Base-by-base conservation (phyloP, 2,113 vertebrate species). In the Tringa solitaria region DNA sequence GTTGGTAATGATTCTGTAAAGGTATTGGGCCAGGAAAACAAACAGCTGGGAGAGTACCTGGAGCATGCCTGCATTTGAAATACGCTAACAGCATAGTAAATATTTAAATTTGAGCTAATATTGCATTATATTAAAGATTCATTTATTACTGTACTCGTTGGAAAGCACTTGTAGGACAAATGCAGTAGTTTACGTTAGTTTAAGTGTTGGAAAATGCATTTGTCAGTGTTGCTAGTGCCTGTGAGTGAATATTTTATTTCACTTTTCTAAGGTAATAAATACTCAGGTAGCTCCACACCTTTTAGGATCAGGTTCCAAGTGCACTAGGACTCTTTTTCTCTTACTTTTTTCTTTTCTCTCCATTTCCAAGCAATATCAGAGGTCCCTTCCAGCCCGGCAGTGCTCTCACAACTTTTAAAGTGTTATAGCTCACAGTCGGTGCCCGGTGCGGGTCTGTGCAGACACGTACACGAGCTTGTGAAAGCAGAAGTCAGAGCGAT, bases 391-490 rank as follows among this genome's bases (percentile, higher is more conserved):
- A 46, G 27, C 60, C 65, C 48, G 28, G 14, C 59, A 67, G n/a
- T 8, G 2, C 24, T 45, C 21, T 37, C 23, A 8, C 12, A 32
- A 2, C 10, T 41, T n/a, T 4, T 6, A 4, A 43, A 50, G 46
- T 2, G 1, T 48, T 17, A 0, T 10, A n/a, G 74, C 32, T 0
- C 16, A 0, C 8, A 26, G 8, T 11, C 9, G 27, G 65, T 35
- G 67, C 48, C 39, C 33, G 1, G 1, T 22, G 59, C 35, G 1
- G 8, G 4, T 27, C 43, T 26, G 33, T 11, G 37, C 60, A 10
- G 51, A 43, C 37, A 39, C 16, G 8, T 16, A 4, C 14, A 4
- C 0, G 28, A 43, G 39, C 3, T 21, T 24, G 24, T 28, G 53
- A 20, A 14, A 13, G 65, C 8, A 10, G 4, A 22, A 32, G 14